These are phyloP conservation scores for Monochamus alternatus DNA, from an alignment of 2,888 invertebrate genomes.

Conservation along the genomic window DNA sequence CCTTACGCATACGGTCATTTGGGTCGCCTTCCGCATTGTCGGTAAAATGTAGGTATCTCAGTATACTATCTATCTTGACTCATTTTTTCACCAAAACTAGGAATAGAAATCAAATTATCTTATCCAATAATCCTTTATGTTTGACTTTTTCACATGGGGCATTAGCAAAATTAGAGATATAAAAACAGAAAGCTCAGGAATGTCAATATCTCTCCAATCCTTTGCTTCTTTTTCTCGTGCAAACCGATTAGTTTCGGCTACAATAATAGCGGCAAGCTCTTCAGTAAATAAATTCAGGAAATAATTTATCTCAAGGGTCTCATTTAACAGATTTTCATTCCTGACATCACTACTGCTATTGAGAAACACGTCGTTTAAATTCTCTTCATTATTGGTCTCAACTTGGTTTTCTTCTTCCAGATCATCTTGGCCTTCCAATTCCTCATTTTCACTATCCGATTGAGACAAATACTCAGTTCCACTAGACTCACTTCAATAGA, in stretches of 20 bases:
- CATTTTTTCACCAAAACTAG: neutral
- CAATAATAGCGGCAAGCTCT: slow-evolving; percentile 23
- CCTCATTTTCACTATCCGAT: too few relatives aligned
- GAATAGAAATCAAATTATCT: neutral
- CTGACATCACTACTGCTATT: slow-evolving; percentile 29
- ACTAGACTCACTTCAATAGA: too few relatives aligned
- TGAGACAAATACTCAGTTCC: too few relatives aligned
- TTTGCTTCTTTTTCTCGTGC: slow-evolving; percentile 35
- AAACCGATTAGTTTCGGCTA: slow-evolving; percentile 34
- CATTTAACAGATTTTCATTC: slow-evolving; percentile 37
- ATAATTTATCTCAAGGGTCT: slow-evolving; percentile 28
- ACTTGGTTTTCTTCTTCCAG: neutral
- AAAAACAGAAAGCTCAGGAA: slow-evolving; percentile 29
- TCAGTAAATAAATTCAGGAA: slow-evolving; percentile 33
- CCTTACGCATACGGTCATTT: slow-evolving; percentile 22
- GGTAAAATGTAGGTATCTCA: neutral
- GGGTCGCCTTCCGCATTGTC: neutral
- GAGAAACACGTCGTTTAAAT: slow-evolving; percentile 26
- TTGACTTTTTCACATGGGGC: neutral
- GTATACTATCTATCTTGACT: neutral
- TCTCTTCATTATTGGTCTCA: too few relatives aligned
- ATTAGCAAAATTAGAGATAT: too few relatives aligned
- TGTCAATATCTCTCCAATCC: slow-evolving; percentile 35
- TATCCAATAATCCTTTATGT: slow-evolving; percentile 6
- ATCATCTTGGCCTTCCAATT: neutral